Evolutionary conservation across 2,797 vertebrate genomes (phyloP), one percentile per base, ranked within the genome.

Genomic region (Sebastes oblongus): DNA sequence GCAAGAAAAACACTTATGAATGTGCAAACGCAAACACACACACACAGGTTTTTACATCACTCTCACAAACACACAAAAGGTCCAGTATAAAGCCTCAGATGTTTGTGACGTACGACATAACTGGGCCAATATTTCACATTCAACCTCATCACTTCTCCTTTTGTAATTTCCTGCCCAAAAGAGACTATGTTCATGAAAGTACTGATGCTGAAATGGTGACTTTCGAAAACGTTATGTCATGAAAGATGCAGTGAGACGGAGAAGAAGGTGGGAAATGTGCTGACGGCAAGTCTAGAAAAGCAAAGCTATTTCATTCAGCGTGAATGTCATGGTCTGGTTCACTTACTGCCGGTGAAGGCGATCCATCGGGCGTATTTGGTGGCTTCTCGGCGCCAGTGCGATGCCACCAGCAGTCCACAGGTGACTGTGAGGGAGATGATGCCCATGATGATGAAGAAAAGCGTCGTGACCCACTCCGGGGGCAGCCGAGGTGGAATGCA

Each of bases 361-460:
- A 95, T 95, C 94, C 94, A 95, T 77, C 94, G 94, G 74, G 94
- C 94, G 8, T 94, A 99, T 94, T 99, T 99, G 91, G 98, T 99
- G 94, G 98, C 98, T 94, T 99, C 98, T 91, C 98, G 91, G 92
- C 98, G 97, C 98, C 98, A 99, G 95, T 99, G 98, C 64, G 98
- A 99, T 75, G 98, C 98, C 96, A 99, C 97, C 82, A 99, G 96
- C 90, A 99, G 96, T 85, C 97, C 98, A 70, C 98, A 99, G 72
- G 98, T 99, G 95, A 99, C 97, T 73, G 98, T 99, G 96, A 99
- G 96, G 93, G 98, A 99, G 96, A 99, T 97, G 94, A 99, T 99
- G 93, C 98, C 98, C 98, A 99, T 97, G 94, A 99, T 98, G 96
- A 99, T 99, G 95, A 99, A 99, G 96, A 99, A 99, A 68, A 99